Conservation (phyloP, 2,797 vertebrate genomes). For the Merluccius polli region DNA sequence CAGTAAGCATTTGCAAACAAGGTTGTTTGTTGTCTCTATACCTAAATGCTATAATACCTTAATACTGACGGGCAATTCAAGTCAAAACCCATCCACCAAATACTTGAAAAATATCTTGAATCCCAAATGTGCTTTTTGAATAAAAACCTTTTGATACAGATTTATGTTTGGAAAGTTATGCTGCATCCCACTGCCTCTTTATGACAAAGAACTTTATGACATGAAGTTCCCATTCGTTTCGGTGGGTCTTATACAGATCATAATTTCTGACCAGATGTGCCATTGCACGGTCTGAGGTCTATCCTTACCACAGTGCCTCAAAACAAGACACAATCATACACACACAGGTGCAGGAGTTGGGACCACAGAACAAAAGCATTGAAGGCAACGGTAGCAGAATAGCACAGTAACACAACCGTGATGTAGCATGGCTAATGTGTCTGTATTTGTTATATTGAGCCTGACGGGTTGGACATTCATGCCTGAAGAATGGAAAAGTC, state of each 20-base stretch:
- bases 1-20: background rate
- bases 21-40: background rate
- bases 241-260: constrained; percentile 25
- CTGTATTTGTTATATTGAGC: background rate
- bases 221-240: constrained; percentile 35
- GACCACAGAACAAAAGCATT: constrained; percentile 38
- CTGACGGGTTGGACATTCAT: background rate
- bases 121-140: constrained; percentile 4
- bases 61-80: too few species aligned
- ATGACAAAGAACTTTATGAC: constrained; percentile 46
- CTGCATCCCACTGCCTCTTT: constrained; percentile 20
- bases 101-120: constrained; percentile 19
- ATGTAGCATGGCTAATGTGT: background rate
- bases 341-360: constrained; percentile 18
- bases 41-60: too few species aligned
- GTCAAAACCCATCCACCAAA: background rate
- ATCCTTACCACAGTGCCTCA: constrained; percentile 39
- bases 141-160: constrained; percentile 20
- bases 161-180: constrained; percentile 41
- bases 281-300: constrained; percentile 26
- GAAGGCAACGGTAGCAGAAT: background rate
- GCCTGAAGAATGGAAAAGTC: background rate
- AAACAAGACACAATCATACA: constrained; percentile 37
- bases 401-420: background rate
- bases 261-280: constrained; percentile 51